These are phyloP conservation scores for Philopotamus ludificatus DNA, from an alignment of 1,140 invertebrate genomes.

Conservation along the genomic window DNA sequence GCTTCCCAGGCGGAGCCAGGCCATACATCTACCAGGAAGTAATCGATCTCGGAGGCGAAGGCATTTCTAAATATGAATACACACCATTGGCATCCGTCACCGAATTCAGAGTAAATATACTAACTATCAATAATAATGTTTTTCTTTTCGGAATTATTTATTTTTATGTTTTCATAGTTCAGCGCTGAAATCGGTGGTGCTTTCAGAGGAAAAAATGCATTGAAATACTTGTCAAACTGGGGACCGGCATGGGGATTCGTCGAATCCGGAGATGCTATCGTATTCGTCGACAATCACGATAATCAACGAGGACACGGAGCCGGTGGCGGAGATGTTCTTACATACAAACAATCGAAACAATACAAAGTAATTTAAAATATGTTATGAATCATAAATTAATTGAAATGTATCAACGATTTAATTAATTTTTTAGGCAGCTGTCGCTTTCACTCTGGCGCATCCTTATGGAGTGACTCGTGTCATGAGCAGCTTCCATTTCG, in stretches of 20 bases:
- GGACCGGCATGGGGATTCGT: conserved; percentile 60
- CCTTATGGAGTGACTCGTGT: conserved; percentile 67
- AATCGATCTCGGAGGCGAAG: conserved; percentile 73
- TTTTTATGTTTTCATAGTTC: conserved; percentile 1
- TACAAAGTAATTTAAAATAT: conserved; percentile 58
- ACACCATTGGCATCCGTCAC: conserved; percentile 68
- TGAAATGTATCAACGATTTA: background rate
- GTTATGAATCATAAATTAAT: background rate
- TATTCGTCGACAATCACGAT: conserved; percentile 66
- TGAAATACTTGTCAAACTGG: conserved; percentile 50
- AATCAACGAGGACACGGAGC: conserved; percentile 60
- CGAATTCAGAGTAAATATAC: conserved; percentile 60
- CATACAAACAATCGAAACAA: conserved; percentile 57
- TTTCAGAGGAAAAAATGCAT: conserved; percentile 48
- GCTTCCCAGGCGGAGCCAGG: conserved; percentile 59
- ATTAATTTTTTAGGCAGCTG: conserved; percentile 57
- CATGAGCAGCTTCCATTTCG: conserved; percentile 70
- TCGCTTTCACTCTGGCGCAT: conserved; percentile 75
- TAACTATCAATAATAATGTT: background rate
- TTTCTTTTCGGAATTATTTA: background rate
- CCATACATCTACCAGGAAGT: conserved; percentile 80
- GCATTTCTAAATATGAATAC: conserved; percentile 66
- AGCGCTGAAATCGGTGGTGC: conserved; percentile 42
- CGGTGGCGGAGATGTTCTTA: conserved; percentile 57
- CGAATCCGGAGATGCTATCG: conserved; percentile 55